Evolutionary conservation across 2,888 invertebrate genomes (phyloP), one percentile per base, ranked within the genome.

Genomic region (Cephus rjabovi): DNA sequence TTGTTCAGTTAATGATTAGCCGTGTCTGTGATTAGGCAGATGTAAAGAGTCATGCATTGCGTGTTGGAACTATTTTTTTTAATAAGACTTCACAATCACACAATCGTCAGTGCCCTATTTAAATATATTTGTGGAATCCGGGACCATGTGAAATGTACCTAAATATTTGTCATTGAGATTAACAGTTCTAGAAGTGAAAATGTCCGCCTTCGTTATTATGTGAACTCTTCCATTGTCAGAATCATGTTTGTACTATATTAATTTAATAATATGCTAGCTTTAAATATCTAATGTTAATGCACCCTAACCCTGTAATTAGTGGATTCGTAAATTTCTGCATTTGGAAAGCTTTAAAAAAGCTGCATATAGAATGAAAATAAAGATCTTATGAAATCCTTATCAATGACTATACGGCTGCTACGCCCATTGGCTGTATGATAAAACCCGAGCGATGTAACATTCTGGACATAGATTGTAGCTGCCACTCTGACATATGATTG

Each of bases 161-260:
- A 23, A 56, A 23, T 23, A 56, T 9, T 56, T 56, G 56, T 56
- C 56, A 56, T 56, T 56, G 56, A 56, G 23, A 56, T 56, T 9
- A 23, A 23, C 56, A 56, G 23, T 56, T 56, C 23, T 56, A 56
- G 56, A 9, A 56, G 23, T 56, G 56, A 56, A 23, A 56, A 56
- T 56, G 23, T 56, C 56, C 9, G 23, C 23, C 9, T 56, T 56
- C 56, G 56, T 56, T 56, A 23, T 56, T 31, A 80, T 37, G 76
- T 69, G 69, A 77, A 76, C 69, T 77, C 77, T 78, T 79, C 75
- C 73, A 73, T 78, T 69, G 77, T 76, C 34, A 76, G 70, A 73
- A 37, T 76, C 79, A 79, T 81, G 81, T 82, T 83, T 83, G 83
- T 83, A 83, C 79, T 77, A 83, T 83, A 83, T 81, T 80, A 76